A percentile compares a stretch with the other conserved stretches of the same genome.
Conservation (phyloP, 64 coral and sea anemone genomes). For the Dendrophyllia cribrosa region DNA sequence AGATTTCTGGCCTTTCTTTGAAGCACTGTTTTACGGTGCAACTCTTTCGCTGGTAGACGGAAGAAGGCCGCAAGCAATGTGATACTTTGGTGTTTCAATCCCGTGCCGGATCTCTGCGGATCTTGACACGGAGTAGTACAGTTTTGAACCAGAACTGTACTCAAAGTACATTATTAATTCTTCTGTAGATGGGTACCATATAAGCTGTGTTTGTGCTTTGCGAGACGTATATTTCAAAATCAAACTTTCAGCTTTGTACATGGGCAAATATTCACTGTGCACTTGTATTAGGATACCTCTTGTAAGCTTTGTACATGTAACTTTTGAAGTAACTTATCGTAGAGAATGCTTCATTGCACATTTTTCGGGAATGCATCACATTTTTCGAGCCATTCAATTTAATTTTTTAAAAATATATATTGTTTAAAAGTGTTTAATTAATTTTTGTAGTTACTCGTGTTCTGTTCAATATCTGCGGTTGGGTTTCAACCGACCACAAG, state of each 20-base stretch:
- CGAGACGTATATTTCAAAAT: not conserved
- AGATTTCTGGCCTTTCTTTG: not conserved
- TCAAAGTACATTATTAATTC: not conserved
- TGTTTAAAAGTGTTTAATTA: not conserved
- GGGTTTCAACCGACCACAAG: not conserved
- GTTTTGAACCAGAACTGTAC: not conserved
- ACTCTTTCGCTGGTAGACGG: not conserved
- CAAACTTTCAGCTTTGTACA: not conserved
- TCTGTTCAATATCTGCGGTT: not conserved
- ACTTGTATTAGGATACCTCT: not conserved
- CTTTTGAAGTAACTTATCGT: not conserved
- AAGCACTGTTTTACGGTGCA: not conserved
- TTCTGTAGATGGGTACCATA: not conserved
- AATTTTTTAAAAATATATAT: not conserved
- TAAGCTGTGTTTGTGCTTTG: not conserved
- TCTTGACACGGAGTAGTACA: slow-evolving; percentile 9
- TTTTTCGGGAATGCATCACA: not conserved
- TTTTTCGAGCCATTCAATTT: not conserved
- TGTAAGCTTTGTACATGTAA: not conserved
- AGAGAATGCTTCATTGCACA: not conserved
- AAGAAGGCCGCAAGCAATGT: not conserved
- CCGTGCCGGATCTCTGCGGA: not conserved
- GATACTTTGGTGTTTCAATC: not conserved
- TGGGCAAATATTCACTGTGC: slow-evolving; percentile 1
- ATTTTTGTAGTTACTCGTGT: slow-evolving; percentile 4